Evolutionary conservation across 64 coral and sea anemone species (phyloP).

Genomic region (Actinia tenebrosa): DNA sequence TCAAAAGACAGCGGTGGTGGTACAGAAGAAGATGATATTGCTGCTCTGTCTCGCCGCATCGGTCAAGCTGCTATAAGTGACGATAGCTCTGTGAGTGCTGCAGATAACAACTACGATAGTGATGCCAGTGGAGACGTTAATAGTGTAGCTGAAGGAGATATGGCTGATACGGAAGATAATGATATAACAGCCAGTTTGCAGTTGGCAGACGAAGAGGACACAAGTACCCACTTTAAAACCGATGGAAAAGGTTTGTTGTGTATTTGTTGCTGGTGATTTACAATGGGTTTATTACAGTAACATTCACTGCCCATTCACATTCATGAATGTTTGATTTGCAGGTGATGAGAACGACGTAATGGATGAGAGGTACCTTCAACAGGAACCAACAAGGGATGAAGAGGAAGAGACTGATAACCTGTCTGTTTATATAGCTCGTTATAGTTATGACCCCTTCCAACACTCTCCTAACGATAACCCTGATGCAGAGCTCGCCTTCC

Average conservation of each 20-base stretch:
- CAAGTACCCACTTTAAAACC: background rate
- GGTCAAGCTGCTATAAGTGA: constrained; percentile 56
- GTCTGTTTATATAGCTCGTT: constrained; percentile 87
- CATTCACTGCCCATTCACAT: background rate
- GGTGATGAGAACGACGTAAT: background rate
- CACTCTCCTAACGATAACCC: constrained; percentile 95
- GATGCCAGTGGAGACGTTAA: constrained; percentile 60
- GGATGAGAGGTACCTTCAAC: background rate
- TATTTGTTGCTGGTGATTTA: too few relatives aligned
- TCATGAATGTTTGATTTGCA: background rate
- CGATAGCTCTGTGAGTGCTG: constrained; percentile 61
- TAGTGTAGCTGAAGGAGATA: constrained; percentile 54
- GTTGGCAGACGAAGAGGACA: background rate
- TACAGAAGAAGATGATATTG: constrained; percentile 33
- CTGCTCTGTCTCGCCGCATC: constrained; percentile 45
- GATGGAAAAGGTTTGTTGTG: background rate
- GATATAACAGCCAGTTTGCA: background rate
- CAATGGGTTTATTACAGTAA: too few relatives aligned
- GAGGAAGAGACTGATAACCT: constrained; percentile 59
- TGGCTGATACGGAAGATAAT: constrained; percentile 41
- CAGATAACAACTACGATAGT: constrained; percentile 66
- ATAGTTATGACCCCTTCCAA: constrained; percentile 91
- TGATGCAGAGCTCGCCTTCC: constrained; percentile 91
- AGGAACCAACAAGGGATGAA: background rate
- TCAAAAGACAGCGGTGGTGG: background rate